Base-by-base conservation (phyloP, 2,113 vertebrate genomes). In the Sprattus sprattus region DNA sequence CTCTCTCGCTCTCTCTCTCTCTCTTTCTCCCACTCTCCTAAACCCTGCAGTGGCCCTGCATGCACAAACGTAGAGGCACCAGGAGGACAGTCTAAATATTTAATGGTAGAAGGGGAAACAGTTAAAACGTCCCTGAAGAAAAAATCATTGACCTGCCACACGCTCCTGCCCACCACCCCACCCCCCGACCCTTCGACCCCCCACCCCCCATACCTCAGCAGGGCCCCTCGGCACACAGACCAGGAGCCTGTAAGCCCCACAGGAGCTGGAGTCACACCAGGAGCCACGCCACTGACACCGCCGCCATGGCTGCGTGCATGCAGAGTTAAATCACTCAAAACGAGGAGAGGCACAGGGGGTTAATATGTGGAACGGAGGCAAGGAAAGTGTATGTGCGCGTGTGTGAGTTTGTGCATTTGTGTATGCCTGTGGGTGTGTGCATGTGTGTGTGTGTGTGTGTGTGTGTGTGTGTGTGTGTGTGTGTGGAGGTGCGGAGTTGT, bases 31-130 rank as follows among this genome's bases (percentile, higher is more conserved):
- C 57, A 22, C 20, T n/a, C 60, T n/a, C 60, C 1, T 39, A 39
- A 39, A 39, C 39, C 39, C 39, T 39, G 39, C 39, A 39, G 39
- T 39, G 52, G 52, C 16, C 52, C 15, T n/a, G 81, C 9, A 32
- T 49, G 81, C 28, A 52, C 46, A 54, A n/a, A n/a, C n/a, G n/a
- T 4, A 49, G 20, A 47, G 50, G 46, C 81, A 49, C 20, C 45
- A 82, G 45, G 6, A 28, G 64, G 81, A 86, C 82, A 75, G 46
- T 82, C 83, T 85, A 87, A 87, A 87, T 87, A 87, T 87, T 87
- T 87, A 87, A 81, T 71, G 81, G 50, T 28, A 71, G 45, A 54
- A 54, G 46, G 83, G 60, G 80, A 84, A 85, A 82, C 57, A 67
- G 81, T 81, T 45, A 82, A 64, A 83, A 87, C 82, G 83, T 87